Evolutionary conservation across 1,140 invertebrate genomes (phyloP).

Genomic region (Saccostrea glomerata): DNA sequence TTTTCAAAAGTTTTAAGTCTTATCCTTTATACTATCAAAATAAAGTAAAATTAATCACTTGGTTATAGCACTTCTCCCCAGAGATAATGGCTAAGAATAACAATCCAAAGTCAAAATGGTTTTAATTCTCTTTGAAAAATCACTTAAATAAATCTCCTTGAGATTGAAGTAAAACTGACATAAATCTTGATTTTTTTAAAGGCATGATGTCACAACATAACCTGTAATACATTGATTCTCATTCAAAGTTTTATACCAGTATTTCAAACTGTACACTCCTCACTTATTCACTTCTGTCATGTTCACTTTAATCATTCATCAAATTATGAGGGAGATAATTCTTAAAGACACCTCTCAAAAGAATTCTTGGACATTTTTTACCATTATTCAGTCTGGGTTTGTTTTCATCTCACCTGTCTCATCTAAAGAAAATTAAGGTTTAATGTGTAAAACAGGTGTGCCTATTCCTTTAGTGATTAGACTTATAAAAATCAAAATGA

Average conservation of each 20-base stretch:
- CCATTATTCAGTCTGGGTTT: background rate
- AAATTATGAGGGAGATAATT: background rate
- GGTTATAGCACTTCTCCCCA: background rate
- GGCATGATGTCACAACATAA: background rate
- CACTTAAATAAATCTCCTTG: background rate
- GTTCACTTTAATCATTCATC: background rate
- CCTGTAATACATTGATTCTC: background rate
- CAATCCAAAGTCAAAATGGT: background rate
- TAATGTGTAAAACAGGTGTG: background rate
- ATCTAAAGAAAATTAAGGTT: background rate
- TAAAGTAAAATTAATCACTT: background rate
- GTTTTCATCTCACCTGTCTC: background rate
- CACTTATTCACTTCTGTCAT: background rate
- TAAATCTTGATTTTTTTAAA: background rate
- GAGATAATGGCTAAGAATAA: background rate
- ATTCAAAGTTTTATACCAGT: background rate
- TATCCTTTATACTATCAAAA: background rate
- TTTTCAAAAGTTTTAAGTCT: background rate
- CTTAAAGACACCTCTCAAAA: background rate
- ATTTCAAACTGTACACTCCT: background rate
- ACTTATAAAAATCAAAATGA: background rate
- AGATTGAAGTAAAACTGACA: background rate
- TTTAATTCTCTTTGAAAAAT: conserved; percentile 3
- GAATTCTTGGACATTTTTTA: background rate
- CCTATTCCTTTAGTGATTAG: background rate